phyloP scores from a whole-genome alignment of 2,797 vertebrate genomes.

The Diplodus sargus region DNA sequence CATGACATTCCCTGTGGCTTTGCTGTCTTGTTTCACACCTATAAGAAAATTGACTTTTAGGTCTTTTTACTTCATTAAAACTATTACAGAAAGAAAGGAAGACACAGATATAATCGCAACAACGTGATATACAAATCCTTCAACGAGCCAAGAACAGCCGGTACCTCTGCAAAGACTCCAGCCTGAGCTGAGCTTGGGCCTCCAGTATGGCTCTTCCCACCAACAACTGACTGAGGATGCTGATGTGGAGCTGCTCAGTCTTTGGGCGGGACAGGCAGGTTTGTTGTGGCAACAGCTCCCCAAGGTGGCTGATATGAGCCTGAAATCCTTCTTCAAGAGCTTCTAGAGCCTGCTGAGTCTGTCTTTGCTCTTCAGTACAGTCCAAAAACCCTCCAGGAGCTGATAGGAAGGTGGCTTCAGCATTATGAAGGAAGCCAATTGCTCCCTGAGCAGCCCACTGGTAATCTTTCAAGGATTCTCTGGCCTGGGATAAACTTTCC shows the following conservation, averaged over 20 bases:
- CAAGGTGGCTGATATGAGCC: constrained; percentile 78
- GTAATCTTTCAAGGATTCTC: constrained; percentile 82
- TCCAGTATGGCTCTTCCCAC: constrained; percentile 80
- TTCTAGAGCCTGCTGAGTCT: constrained; percentile 65
- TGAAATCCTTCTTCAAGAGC: constrained; percentile 84
- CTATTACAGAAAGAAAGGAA: not conserved
- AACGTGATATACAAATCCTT: not conserved
- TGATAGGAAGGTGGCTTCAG: constrained; percentile 78
- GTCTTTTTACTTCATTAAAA: not conserved
- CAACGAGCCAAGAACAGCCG: not conserved
- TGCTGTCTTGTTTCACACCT: constrained; percentile 86
- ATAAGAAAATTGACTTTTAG: constrained; percentile 5
- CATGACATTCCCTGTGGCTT: constrained; percentile 80
- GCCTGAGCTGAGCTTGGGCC: constrained; percentile 81
- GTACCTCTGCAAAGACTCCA: constrained; percentile 82
- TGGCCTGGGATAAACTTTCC: constrained; percentile 84
- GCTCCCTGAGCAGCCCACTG: constrained; percentile 80
- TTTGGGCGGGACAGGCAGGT: constrained; percentile 74
- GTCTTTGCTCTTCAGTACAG: constrained; percentile 74
- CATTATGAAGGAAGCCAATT: constrained; percentile 75
- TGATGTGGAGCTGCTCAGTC: constrained; percentile 81
- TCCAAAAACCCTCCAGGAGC: constrained; percentile 76
- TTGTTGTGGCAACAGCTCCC: constrained; percentile 76
- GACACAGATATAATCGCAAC: not conserved
- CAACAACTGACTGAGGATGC: constrained; percentile 81